These are phyloP conservation scores for Eurypyga helias DNA, from an alignment of 2,113 vertebrate species.

Conservation along the genomic window DNA sequence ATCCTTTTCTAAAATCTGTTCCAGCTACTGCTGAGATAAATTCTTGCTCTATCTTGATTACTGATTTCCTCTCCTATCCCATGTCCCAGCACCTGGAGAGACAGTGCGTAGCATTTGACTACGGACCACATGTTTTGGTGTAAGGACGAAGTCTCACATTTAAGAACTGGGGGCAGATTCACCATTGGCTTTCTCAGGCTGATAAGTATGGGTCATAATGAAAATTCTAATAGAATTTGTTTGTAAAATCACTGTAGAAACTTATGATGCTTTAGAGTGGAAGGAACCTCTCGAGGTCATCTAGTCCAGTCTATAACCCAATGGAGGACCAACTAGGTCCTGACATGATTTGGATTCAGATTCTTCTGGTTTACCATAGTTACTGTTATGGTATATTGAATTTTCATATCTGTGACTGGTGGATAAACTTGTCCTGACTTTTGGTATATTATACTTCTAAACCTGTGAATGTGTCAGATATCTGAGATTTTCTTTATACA, in stretches of 20 bases:
- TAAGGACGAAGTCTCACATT: not conserved
- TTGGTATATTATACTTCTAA: not conserved
- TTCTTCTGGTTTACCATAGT: not conserved
- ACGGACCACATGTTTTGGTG: not conserved
- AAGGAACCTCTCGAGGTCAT: not conserved
- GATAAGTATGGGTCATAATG: not conserved
- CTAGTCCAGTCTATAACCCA: not conserved
- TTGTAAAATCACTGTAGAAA: not conserved
- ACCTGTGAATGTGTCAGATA: not conserved
- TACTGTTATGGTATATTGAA: not conserved
- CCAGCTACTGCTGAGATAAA: not conserved
- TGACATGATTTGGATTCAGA: not conserved
- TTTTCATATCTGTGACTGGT: not conserved
- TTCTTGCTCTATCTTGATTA: not conserved
- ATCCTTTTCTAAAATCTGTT: not conserved
- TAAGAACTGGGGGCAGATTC: not conserved
- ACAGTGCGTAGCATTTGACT: fast-evolving
- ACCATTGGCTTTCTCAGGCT: not conserved
- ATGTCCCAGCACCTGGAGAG: not conserved
- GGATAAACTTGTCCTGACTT: not conserved
- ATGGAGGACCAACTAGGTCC: not conserved
- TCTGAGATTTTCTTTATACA: not conserved
- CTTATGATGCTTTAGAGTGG: fast-evolving
- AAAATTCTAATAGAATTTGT: not conserved
- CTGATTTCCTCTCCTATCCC: not conserved